Evolutionary conservation across 1,140 invertebrate genomes (phyloP).

Genomic region (Cotesia vestalis): DNA sequence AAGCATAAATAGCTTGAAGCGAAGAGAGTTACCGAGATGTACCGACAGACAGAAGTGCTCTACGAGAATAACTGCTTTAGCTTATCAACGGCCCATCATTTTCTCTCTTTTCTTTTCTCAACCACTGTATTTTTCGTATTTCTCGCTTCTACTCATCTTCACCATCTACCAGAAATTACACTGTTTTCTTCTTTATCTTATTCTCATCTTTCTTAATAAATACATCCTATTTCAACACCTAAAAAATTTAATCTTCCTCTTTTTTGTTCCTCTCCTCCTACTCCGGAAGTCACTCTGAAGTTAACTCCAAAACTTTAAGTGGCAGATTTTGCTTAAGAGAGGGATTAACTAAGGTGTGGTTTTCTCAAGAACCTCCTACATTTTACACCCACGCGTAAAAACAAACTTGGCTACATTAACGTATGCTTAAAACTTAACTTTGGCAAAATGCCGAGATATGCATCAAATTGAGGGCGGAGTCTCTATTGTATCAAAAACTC

Average conservation of each 20-base stretch:
- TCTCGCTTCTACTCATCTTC: constrained; percentile 2
- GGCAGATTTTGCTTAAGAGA: constrained; percentile 27
- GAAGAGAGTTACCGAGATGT: constrained; percentile 35
- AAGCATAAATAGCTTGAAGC: constrained; percentile 19
- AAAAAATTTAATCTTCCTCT: neutral
- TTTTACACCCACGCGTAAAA: constrained; percentile 47
- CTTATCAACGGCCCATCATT: constrained; percentile 62
- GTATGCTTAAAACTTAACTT: neutral
- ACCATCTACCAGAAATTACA: neutral
- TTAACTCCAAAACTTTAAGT: constrained; percentile 24
- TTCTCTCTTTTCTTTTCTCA: constrained; percentile 40
- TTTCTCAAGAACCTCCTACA: constrained; percentile 53
- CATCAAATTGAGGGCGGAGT: constrained; percentile 31
- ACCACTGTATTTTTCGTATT: constrained; percentile 18
- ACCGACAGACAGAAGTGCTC: constrained; percentile 45
- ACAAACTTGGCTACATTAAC: constrained; percentile 8
- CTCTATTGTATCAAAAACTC: constrained; percentile 15
- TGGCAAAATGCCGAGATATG: constrained; percentile 31
- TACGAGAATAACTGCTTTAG: constrained; percentile 49
- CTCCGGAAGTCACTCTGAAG: constrained; percentile 23
- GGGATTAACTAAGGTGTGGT: constrained; percentile 49
- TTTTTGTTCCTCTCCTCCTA: neutral
- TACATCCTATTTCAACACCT: neutral
- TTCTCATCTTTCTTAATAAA: constrained; percentile 12
- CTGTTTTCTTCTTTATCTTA: neutral